phyloP scores from a whole-genome alignment of 2,888 invertebrate species.

The Pyrgus malvae region DNA sequence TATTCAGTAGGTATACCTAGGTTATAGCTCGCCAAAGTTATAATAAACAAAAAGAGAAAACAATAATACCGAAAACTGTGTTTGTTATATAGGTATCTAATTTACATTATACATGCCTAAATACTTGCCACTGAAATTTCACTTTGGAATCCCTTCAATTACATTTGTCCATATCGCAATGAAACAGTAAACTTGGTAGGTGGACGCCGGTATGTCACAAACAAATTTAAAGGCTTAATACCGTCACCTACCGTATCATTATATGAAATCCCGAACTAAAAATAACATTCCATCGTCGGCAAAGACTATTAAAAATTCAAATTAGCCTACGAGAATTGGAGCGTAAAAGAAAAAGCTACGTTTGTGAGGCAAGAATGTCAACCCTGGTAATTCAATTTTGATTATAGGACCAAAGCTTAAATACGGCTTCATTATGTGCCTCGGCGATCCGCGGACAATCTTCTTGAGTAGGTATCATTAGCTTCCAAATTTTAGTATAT shows the following conservation, averaged over 20 bases:
- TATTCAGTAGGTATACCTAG: no score
- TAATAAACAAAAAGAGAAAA: no score
- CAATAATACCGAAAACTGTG: no score
- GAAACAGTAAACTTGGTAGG: not conserved
- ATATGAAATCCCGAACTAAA: constrained; percentile 43
- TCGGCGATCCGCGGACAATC: constrained; percentile 77
- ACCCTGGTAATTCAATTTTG: constrained; percentile 80
- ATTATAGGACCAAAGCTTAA: constrained; percentile 79
- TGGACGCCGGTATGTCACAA: constrained; percentile 20
- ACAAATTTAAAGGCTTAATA: constrained; percentile 34
- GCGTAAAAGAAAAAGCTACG: constrained; percentile 74
- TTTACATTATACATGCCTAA: no score
- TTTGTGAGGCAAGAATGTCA: constrained; percentile 74
- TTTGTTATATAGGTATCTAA: no score
- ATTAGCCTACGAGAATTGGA: constrained; percentile 70
- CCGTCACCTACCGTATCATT: constrained; percentile 41
- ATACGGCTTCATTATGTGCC: constrained; percentile 73
- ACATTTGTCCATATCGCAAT: not conserved
- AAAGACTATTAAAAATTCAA: constrained; percentile 66
- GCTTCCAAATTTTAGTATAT: constrained; percentile 64
- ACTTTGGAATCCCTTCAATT: not conserved
- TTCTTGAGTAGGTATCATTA: constrained; percentile 77
- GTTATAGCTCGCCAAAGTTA: no score
- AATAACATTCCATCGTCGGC: constrained; percentile 42
- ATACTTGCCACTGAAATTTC: not conserved